A percentile compares a stretch with the other conserved stretches of the same genome.
Conservation (phyloP, 2,113 vertebrate species). For the Terrapene triunguis region DNA sequence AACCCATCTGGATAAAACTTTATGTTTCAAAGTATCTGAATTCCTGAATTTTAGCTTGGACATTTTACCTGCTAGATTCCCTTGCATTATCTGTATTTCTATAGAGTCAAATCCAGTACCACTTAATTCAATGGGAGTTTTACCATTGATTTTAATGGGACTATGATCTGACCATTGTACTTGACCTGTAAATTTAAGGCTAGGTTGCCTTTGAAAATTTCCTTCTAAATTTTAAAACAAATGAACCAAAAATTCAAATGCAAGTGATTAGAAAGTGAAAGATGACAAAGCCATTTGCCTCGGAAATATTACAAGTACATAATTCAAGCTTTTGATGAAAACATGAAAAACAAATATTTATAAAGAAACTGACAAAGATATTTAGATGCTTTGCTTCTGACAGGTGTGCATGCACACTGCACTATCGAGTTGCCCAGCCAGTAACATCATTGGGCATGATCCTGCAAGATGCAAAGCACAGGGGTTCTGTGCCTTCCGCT, state of each 20-base stretch:
- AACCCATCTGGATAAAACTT: not conserved
- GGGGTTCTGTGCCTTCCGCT: not conserved
- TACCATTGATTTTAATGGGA: not conserved
- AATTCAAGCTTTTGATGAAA: not conserved
- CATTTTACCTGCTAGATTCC: not conserved
- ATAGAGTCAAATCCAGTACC: not conserved
- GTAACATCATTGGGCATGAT: not conserved
- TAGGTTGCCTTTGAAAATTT: not conserved
- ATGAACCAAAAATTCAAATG: not conserved
- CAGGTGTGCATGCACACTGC: accelerated
- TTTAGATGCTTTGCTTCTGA: not conserved
- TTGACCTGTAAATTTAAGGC: not conserved
- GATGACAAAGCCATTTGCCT: not conserved
- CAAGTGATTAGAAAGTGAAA: not conserved
- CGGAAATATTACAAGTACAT: not conserved
- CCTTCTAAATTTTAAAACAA: not conserved
- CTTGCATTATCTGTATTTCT: not conserved
- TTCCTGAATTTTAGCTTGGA: not conserved
- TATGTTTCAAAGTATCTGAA: not conserved
- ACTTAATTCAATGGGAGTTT: not conserved
- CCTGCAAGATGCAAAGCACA: not conserved
- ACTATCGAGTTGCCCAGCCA: not conserved
- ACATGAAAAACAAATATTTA: not conserved
- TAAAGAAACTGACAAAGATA: not conserved
- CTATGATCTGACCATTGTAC: not conserved